phyloP scores from a whole-genome alignment of 2,797 vertebrate genomes.

The Scleropages formosus region DNA sequence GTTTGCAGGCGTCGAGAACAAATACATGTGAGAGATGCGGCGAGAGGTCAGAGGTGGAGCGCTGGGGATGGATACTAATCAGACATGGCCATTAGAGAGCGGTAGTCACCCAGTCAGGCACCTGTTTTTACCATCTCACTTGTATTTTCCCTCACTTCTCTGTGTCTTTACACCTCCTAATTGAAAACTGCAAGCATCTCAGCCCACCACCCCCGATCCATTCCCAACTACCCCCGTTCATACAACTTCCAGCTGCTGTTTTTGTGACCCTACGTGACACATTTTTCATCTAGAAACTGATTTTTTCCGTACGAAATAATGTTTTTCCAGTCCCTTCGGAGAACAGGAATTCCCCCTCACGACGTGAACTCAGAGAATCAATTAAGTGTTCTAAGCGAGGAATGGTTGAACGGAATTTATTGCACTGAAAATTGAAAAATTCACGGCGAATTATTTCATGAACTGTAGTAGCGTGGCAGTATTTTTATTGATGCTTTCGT shows the following conservation, averaged over 20 bases:
- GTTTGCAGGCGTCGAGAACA: constrained; percentile 16
- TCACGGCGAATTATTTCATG: too few species aligned
- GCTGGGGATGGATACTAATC: constrained; percentile 65
- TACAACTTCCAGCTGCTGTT: constrained; percentile 67
- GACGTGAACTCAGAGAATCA: too few species aligned
- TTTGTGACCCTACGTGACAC: constrained; percentile 51
- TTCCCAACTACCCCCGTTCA: constrained; percentile 60
- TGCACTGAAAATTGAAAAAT: too few species aligned
- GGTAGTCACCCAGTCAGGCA: constrained; percentile 65
- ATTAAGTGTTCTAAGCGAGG: too few species aligned
- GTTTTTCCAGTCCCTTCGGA: constrained; percentile 43
- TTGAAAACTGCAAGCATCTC: constrained; percentile 69
- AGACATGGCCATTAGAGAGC: constrained; percentile 56
- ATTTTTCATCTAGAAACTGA: too few species aligned
- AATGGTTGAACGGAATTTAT: too few species aligned
- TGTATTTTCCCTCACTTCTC: constrained; percentile 67
- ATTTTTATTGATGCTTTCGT: too few species aligned
- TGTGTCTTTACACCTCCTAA: constrained; percentile 70
- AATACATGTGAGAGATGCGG: not conserved
- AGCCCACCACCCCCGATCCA: constrained; percentile 42
- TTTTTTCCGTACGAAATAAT: constrained; percentile 45
- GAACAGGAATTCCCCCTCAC: constrained; percentile 23
- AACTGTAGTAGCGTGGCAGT: too few species aligned
- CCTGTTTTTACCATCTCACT: constrained; percentile 81
- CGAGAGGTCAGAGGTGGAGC: constrained; percentile 18